Evolutionary conservation across 1,140 invertebrate species (phyloP), one percentile per base, ranked within the genome.

Genomic region (Riptortus pedestris): DNA sequence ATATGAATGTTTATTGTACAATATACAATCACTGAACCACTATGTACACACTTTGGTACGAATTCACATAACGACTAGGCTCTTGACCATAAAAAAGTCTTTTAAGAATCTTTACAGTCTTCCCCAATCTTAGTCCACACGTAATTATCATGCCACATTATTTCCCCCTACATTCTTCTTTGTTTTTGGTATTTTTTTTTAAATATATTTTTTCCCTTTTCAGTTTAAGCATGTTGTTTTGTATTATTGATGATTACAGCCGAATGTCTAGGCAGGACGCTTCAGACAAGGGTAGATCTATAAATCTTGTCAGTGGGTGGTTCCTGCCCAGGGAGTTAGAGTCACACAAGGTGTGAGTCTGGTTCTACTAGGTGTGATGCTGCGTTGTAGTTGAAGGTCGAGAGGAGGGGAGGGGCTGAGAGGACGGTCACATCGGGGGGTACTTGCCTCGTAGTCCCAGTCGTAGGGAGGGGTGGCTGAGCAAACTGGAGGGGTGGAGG

Each of bases 261-360:
- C n/a, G n/a, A n/a, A n/a, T n/a, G n/a, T n/a, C n/a, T n/a, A 38
- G 52, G 28, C 51, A 33, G 62, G 45, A 51, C 22, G 38, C 27
- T 33, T 60, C 28, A 60, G 29, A 65, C 59, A 12, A 57, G 27
- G 29, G 58, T 65, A 51, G 58, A 65, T 57, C 62, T 45, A 47
- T 67, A 55, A 27, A 28, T 14, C 27, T 47, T 28, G 20, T n/a
- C n/a, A n/a, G n/a, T n/a, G n/a, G n/a, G n/a, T 27, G 26, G 58
- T 11, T 22, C 20, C 31, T 66, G 62, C 52, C 62, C 22, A n/a
- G 26, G 45, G 18, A 43, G 61, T 66, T 58, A 62, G 51, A 48
- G 69, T 74, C 72, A 76, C 67, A 76, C 74, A 20, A 76, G 70
- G 64, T 76, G 74, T 48, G 74, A 73, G 65, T 76, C 74, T 60